Evolutionary conservation across 2,113 vertebrate genomes (phyloP).

Genomic region (Heloderma charlesbogerti): DNA sequence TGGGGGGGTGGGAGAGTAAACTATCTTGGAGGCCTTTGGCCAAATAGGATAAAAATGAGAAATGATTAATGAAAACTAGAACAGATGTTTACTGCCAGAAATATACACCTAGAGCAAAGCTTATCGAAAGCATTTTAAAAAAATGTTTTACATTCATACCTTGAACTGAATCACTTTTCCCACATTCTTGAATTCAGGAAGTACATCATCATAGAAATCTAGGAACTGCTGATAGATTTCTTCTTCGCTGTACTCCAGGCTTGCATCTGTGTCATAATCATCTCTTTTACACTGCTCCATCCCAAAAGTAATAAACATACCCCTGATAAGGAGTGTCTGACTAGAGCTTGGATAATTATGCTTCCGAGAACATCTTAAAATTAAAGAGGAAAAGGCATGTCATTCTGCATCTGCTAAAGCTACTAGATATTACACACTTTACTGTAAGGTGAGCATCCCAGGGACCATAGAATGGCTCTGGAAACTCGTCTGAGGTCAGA

Average conservation of each 20-base stretch:
- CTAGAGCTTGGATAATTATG: conserved; percentile 88
- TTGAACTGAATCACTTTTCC: conserved; percentile 97
- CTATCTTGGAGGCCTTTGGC: no score
- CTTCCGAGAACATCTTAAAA: conserved; percentile 91
- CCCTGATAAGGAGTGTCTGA: conserved; percentile 89
- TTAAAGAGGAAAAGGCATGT: neutral
- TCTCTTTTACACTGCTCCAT: conserved; percentile 93
- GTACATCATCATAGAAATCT: conserved; percentile 94
- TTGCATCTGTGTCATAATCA: conserved; percentile 93
- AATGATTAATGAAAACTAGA: no score
- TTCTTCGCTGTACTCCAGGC: conserved; percentile 94
- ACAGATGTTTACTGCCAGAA: no score
- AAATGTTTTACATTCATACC: conserved; percentile 73
- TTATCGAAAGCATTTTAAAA: neutral
- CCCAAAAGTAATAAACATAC: conserved; percentile 95
- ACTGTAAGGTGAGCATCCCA: neutral
- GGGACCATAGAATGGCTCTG: no score
- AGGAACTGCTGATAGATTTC: conserved; percentile 94
- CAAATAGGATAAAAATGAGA: no score
- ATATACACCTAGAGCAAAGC: no score
- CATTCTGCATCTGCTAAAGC: neutral
- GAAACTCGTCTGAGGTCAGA: no score
- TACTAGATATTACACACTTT: neutral
- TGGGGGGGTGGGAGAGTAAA: no score
- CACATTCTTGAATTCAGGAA: conserved; percentile 91